Evolutionary conservation across 2,113 vertebrate species (phyloP).

Genomic region (Vulpes vulpes): DNA sequence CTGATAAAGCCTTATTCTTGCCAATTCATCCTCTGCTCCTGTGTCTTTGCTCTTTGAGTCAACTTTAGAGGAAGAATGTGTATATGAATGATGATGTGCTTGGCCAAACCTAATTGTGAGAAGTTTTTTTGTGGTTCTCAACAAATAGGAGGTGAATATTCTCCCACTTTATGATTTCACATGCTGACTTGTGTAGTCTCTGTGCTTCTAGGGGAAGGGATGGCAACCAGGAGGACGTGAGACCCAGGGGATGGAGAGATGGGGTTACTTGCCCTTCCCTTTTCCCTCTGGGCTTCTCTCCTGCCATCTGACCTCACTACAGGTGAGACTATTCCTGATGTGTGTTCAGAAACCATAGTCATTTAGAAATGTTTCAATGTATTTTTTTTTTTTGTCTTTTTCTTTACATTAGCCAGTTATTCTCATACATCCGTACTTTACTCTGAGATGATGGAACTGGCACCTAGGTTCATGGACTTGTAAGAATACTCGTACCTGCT

Average conservation of each 20-base stretch:
- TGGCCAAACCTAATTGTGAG: constrained; percentile 84
- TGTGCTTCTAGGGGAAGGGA: not conserved
- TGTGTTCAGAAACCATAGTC: not conserved
- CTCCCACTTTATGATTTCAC: constrained; percentile 74
- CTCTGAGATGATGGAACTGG: not conserved
- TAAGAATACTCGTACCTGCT: not conserved
- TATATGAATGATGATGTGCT: constrained; percentile 86
- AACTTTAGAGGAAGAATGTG: constrained; percentile 85
- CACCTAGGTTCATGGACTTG: constrained; percentile 52
- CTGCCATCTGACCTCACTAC: not conserved
- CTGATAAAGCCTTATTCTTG: not conserved
- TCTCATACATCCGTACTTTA: constrained; percentile 75
- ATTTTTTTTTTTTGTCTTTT: not conserved
- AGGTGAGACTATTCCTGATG: no score
- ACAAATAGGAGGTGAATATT: constrained; percentile 77
- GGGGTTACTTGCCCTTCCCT: not conserved
- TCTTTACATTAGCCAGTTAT: not conserved
- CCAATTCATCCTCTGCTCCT: not conserved
- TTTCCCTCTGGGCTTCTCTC: not conserved
- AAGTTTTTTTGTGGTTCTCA: constrained; percentile 68
- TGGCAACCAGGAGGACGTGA: not conserved
- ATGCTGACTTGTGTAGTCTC: constrained; percentile 10
- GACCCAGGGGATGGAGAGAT: not conserved
- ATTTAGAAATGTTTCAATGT: constrained; percentile 82
- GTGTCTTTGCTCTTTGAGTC: constrained; percentile 77